Base-by-base conservation (phyloP, 2,797 vertebrate species). In the Amblyraja radiata region DNA sequence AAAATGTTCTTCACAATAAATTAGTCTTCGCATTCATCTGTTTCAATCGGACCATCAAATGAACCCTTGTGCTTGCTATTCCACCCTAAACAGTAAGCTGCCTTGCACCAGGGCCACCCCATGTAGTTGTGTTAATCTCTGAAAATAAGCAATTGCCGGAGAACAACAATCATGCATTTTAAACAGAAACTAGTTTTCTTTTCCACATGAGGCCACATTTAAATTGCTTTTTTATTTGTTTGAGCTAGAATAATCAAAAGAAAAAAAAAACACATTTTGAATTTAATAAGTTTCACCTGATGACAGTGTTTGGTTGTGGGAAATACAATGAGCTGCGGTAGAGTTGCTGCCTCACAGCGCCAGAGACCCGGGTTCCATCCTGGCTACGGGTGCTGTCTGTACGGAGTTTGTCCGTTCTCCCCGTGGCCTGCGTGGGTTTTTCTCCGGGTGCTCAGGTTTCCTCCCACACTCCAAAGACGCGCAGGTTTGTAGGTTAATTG, bases 191-290 rank as follows among this genome's bases (percentile, higher is more conserved):
- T n/a, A 68, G 84, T 36, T 36, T 36, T 32, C 46, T 36, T 88
- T 68, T 88, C 28, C n/a, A 88, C 16, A n/a, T 36, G n/a, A 36
- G 84, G 61, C 16, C 68, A n/a, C n/a, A 36, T 68, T 88, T 88
- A 36, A 88, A 88, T 88, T 88, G 63, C 61, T 88, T 86, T 88
- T 68, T 32, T 46, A 68, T n/a, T 86, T 86, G n/a, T 16, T 36
- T 36, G 83, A 36, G 14, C n/a, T 88, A 84, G 65, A 88, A 65
- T 21, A 88, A 68, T 68, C 16, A 36, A 68, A 32, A 88, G 32
- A 32, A 21, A 88, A 36, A 68, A 32, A 32, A 68, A 88, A 88
- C 10, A 14, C 4, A n/a, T 54, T 68, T 65, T 68, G n/a, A 68
- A 68, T 32, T 36, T 6, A 36, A 36, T 68, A 88, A 36, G 88